Evolutionary conservation across 2,888 invertebrate species (phyloP).

Genomic region (Idaea aversata): DNA sequence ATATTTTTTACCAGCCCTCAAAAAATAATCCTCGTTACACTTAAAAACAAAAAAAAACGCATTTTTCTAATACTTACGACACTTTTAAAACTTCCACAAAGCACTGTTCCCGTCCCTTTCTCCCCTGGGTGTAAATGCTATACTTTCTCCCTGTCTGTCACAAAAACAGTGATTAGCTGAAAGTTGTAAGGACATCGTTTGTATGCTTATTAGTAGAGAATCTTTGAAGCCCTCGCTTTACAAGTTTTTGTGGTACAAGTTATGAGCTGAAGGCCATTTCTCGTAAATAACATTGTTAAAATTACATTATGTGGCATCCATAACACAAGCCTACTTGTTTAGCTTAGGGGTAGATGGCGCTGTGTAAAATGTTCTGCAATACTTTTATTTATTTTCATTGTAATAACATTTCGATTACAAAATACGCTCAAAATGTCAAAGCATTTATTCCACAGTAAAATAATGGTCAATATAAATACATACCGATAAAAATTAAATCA

Average conservation of each 20-base stretch:
- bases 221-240: slow-evolving; percentile 26
- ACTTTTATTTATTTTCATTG: too few species aligned
- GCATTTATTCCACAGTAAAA: too few species aligned
- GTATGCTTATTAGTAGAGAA: slow-evolving; percentile 61
- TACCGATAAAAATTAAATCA: too few species aligned
- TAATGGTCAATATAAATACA: too few species aligned
- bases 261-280: not conserved
- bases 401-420: too few species aligned
- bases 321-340: too few species aligned
- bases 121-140: not conserved
- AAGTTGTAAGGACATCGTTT: slow-evolving; percentile 45
- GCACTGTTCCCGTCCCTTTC: not conserved
- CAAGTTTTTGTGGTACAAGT: slow-evolving; percentile 7
- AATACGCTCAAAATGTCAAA: too few species aligned
- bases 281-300: too few species aligned
- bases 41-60: not conserved
- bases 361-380: too few species aligned
- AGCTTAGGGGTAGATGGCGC: too few species aligned
- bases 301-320: too few species aligned
- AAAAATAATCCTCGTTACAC: not conserved
- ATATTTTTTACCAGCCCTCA: not conserved
- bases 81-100: slow-evolving; percentile 5
- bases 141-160: slow-evolving; percentile 20
- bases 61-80: not conserved
- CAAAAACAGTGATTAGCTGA: slow-evolving; percentile 46